Evolutionary conservation across 2,797 vertebrate genomes (phyloP).

Genomic region (Syndactyla subalaris): DNA sequence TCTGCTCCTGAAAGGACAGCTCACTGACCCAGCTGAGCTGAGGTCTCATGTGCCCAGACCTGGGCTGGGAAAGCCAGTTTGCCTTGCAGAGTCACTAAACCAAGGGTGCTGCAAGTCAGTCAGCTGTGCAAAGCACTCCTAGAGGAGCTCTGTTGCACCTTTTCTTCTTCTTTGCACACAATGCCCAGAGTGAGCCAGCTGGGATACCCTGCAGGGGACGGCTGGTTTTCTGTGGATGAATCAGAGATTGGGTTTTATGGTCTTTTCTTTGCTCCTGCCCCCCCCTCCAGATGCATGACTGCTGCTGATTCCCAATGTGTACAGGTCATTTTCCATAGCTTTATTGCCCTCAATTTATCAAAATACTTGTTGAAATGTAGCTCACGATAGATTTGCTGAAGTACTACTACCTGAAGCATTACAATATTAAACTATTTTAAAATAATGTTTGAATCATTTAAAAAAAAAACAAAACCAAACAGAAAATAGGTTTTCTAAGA

Average conservation of each 20-base stretch:
- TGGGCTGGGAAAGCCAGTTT: not conserved
- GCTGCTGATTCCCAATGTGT: not conserved
- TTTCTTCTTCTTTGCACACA: not conserved
- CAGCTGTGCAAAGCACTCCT: rapidly evolving
- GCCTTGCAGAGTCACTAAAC: not conserved
- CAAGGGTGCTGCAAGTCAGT: not conserved
- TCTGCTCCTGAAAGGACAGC: not conserved
- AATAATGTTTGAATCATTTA: not conserved
- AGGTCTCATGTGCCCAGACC: rapidly evolving
- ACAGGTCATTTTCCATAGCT: not conserved
- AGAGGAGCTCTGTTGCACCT: not conserved
- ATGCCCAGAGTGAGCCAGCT: not conserved
- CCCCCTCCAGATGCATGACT: rapidly evolving
- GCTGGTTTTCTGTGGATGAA: not conserved
- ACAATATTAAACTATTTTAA: not conserved
- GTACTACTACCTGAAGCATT: not conserved
- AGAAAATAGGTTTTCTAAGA: not conserved
- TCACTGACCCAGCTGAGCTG: not conserved
- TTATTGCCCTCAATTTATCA: not conserved
- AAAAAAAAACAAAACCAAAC: not conserved
- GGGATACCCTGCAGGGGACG: not conserved
- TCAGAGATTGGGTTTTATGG: not conserved
- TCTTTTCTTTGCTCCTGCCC: not conserved
- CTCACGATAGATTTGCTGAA: not conserved
- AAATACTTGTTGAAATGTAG: not conserved